These are phyloP conservation scores for Drosophila fuyamai DNA, from an alignment of 1,140 invertebrate genomes.

Conservation along the genomic window DNA sequence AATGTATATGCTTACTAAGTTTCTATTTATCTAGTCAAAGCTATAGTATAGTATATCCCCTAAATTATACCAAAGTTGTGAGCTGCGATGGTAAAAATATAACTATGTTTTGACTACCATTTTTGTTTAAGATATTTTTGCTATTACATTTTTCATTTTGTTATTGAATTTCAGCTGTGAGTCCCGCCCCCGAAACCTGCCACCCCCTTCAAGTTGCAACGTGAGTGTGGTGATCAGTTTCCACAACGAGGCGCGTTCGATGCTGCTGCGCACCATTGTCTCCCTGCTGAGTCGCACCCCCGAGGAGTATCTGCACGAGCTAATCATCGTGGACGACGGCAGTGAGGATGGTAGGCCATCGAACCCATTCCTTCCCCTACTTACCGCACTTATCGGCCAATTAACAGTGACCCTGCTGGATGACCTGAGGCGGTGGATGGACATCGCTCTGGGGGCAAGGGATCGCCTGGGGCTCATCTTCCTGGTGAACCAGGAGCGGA, in stretches of 20 bases:
- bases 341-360: constrained; percentile 88
- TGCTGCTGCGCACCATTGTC: constrained; percentile 88
- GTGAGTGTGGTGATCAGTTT: constrained; percentile 92
- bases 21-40: no score
- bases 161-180: constrained; percentile 33
- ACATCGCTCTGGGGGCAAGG: constrained; percentile 79
- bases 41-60: no score
- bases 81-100: no score
- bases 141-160: no score
- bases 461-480: constrained; percentile 20
- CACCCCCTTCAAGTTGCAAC: constrained; percentile 49
- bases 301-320: constrained; percentile 91
- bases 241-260: constrained; percentile 94
- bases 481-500: constrained; percentile 88
- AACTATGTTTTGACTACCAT: no score
- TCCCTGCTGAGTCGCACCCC: constrained; percentile 94
- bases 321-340: constrained; percentile 96
- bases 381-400: background rate
- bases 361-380: background rate
- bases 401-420: constrained; percentile 39
- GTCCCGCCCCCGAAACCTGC: constrained; percentile 18
- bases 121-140: no score
- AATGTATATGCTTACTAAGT: no score
- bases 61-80: no score
- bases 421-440: constrained; percentile 85